Evolutionary conservation across 2,888 invertebrate species (phyloP), one percentile per base, ranked within the genome.

Genomic region (Andrena bicolor): DNA sequence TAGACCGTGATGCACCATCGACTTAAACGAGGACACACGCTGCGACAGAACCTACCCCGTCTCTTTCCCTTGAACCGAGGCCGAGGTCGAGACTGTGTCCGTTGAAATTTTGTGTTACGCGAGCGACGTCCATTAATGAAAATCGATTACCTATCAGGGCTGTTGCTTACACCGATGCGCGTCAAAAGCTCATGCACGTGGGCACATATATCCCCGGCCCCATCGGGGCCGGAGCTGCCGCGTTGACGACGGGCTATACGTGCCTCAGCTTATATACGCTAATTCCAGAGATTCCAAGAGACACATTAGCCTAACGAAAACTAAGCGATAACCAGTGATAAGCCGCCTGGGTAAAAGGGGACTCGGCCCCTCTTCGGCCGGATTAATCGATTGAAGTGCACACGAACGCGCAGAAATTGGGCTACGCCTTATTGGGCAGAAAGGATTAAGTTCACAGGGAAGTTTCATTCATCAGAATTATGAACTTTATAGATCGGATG

Each of bases 81-180:
- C 79, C 83, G 76, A 65, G 84, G 79, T 80, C 83, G 89, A 81
- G 86, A 86, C 88, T 83, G 88, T 78, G 84, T 86, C 82, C 79
- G 85, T 77, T 86, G 86, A 88, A 90, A 88, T 89, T 89, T 84
- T 87, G 87, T 87, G 89, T 85, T 89, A 87, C 86, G 86, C 84
- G 83, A 85, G 82, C 90, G 89, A 86, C 88, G 86, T 90, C 90
- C 90, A 90, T 90, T 92, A 91, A 92, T 89, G 91, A 90, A 91
- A 91, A 91, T 92, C 90, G 91, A 91, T 90, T 88, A 90, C 85
- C 89, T 89, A 90, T 90, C 91, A 85, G 81, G 82, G 81, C 80
- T 64, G 75, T 81, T 83, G 84, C 84, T 82, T 86, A 86, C 83
- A 82, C 80, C 79, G 76, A 73, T 77, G 80, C 80, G 82, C 87